phyloP scores from a whole-genome alignment of 2,797 vertebrate genomes.

The Thripadectes ignobilis region DNA sequence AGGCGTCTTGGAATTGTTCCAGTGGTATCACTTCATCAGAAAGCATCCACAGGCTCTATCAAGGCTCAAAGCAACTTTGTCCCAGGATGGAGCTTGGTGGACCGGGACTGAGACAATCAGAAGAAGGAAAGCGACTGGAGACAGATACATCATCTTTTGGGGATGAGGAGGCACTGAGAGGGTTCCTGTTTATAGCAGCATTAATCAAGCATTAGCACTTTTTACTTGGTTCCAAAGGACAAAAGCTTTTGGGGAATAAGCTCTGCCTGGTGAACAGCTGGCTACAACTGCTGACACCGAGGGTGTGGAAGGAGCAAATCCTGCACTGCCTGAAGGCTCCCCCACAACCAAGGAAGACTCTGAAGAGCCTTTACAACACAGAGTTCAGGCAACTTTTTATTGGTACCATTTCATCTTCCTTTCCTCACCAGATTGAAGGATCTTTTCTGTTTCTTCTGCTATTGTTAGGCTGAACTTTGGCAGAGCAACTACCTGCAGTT shows the following conservation, averaged over 20 bases:
- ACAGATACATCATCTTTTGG: background rate
- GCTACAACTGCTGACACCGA: background rate
- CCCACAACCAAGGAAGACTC: background rate
- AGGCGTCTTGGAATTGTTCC: background rate
- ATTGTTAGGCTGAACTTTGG: background rate
- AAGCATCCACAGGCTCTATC: background rate
- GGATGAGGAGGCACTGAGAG: background rate
- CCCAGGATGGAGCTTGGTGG: background rate
- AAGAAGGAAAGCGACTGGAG: background rate
- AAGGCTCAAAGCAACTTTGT: background rate
- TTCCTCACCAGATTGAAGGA: background rate
- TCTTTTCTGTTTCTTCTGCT: background rate
- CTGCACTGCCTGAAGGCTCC: background rate
- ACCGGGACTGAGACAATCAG: background rate
- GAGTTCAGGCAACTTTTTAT: background rate
- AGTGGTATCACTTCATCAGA: background rate
- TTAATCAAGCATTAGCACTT: slow-evolving; percentile 1
- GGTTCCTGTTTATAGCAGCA: slow-evolving; percentile 8
- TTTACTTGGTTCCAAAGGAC: background rate
- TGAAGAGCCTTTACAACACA: background rate
- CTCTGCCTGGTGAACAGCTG: slow-evolving; percentile 16
- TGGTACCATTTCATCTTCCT: background rate
- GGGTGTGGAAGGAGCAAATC: background rate
- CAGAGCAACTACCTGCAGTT: slow-evolving; percentile 4
- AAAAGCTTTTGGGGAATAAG: background rate